These are phyloP conservation scores for Mungos mungo DNA, from an alignment of 2,113 vertebrate genomes.

Conservation along the genomic window DNA sequence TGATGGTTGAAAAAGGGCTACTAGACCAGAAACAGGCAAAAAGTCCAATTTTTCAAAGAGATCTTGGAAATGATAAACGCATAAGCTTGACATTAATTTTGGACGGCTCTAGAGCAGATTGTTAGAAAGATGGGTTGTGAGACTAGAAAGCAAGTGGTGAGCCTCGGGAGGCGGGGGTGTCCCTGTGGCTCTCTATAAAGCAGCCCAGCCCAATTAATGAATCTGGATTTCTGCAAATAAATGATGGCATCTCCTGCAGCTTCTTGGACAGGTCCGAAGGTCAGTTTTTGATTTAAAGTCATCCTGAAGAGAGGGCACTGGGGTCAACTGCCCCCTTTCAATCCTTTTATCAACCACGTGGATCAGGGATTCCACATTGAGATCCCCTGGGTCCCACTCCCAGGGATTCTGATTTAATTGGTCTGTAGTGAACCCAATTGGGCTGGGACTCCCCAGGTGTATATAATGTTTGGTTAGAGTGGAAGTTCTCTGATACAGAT, in stretches of 20 bases:
- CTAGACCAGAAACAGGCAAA: not conserved
- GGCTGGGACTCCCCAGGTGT: not conserved
- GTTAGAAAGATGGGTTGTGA: not conserved
- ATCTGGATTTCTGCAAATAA: conserved; percentile 15
- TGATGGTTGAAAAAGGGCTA: not conserved
- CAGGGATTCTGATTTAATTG: not conserved
- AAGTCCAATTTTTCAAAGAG: not conserved
- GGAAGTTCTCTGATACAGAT: not conserved
- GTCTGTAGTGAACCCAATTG: not conserved
- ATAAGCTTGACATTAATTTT: not conserved
- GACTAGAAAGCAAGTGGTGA: conserved; percentile 2
- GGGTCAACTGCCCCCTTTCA: not conserved
- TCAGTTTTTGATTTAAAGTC: not conserved
- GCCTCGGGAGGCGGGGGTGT: not conserved
- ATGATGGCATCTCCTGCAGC: not conserved
- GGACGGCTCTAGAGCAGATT: not conserved
- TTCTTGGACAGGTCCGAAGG: not conserved
- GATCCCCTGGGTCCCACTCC: not conserved
- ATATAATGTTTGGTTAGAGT: not conserved
- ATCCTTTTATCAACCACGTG: not conserved
- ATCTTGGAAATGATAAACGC: not conserved
- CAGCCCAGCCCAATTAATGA: not conserved
- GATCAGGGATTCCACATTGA: not conserved
- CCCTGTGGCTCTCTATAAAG: not conserved
- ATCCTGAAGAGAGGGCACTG: not conserved